These are phyloP conservation scores for Acleris emargana DNA, from an alignment of 2,888 invertebrate species.

Conservation along the genomic window DNA sequence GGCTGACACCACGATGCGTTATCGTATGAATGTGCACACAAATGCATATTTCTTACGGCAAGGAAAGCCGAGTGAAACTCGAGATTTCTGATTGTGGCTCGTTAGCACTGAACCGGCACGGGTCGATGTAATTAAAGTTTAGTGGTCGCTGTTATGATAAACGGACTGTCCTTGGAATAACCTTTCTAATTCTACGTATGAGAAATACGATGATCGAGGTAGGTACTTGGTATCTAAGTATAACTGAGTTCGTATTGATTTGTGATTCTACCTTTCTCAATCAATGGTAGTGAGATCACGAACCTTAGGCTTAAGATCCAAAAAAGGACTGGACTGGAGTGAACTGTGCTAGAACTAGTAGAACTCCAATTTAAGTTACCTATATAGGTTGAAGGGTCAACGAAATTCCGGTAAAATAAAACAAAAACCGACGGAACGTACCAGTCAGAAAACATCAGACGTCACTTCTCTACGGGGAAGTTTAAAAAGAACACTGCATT, in stretches of 20 bases:
- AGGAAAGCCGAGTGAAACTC: constrained; percentile 56
- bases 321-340: no score
- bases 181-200: not conserved
- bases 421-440: not conserved
- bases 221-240: no score
- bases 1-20: constrained; percentile 41
- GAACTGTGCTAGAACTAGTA: no score
- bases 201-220: not conserved
- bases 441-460: constrained; percentile 5
- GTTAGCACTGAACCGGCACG: constrained; percentile 40
- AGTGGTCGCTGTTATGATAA: constrained; percentile 18
- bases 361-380: no score
- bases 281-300: no score
- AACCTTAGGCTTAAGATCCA: no score
- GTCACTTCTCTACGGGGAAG: constrained; percentile 54
- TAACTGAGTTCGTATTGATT: no score
- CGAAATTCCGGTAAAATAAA: no score
- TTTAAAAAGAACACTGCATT: constrained; percentile 65
- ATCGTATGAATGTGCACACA: constrained; percentile 38
- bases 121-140: constrained; percentile 21
- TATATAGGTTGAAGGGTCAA: no score
- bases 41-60: constrained; percentile 41
- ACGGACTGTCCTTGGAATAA: not conserved
- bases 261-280: no score
- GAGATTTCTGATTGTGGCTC: constrained; percentile 50